Conservation (phyloP, 2,113 vertebrate species). For the Bothrops jararaca region DNA sequence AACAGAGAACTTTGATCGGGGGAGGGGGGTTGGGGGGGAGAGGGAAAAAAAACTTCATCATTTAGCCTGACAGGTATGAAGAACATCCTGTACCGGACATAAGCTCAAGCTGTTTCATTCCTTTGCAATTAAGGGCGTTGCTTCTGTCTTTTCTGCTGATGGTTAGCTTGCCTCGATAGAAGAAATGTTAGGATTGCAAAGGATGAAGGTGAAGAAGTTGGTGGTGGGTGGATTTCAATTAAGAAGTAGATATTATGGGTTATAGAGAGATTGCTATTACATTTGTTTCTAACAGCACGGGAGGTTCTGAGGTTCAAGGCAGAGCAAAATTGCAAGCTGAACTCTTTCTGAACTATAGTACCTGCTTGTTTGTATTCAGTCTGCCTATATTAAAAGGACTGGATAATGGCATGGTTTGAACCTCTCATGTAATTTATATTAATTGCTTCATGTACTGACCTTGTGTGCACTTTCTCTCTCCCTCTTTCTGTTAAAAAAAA, state of each 20-base stretch:
- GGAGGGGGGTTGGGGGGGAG: no score
- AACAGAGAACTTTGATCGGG: constrained; percentile 10
- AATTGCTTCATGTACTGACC: constrained; percentile 43
- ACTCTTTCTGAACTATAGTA: constrained; percentile 46
- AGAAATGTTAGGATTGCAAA: constrained; percentile 37
- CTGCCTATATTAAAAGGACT: constrained; percentile 17
- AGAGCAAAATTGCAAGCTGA: constrained; percentile 30
- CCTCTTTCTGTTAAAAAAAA: not conserved
- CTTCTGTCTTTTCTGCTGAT: constrained; percentile 33
- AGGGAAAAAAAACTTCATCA: not conserved
- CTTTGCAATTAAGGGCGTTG: constrained; percentile 40
- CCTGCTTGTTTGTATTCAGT: constrained; percentile 18
- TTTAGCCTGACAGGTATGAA: constrained; percentile 24
- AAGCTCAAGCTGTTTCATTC: constrained; percentile 26
- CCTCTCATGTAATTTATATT: constrained; percentile 34
- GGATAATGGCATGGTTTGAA: constrained; percentile 36
- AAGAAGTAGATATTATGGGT: constrained; percentile 55
- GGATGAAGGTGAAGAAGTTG: constrained; percentile 41
- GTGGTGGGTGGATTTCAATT: constrained; percentile 53
- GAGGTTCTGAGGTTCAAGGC: constrained; percentile 26
- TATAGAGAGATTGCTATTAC: not conserved
- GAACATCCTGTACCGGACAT: constrained; percentile 22
- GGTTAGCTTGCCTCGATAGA: constrained; percentile 42
- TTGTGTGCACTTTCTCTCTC: not conserved
- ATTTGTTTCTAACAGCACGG: constrained; percentile 1